Base-by-base conservation (phyloP, 2,888 invertebrate genomes). In the Liopterus haemorrhoidalis region DNA sequence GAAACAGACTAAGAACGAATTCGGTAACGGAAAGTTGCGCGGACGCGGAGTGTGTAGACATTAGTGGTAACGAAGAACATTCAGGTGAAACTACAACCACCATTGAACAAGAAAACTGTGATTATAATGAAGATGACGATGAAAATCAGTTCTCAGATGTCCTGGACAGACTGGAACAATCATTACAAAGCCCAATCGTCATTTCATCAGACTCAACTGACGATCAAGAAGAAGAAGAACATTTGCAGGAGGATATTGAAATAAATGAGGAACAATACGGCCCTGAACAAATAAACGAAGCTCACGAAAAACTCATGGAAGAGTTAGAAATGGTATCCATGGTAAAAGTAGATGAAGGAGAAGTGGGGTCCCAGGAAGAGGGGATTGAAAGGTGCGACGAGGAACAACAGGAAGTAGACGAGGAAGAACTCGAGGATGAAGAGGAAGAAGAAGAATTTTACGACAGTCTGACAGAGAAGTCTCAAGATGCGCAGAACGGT, bases 141-240 rank as follows among this genome's bases (percentile, higher is more conserved):
- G 68, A 68, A 41, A 68, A 68, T 54, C 68, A 66, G 53, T 50
- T 69, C 46, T 64, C 67, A 3, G 81, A 82, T 57, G 79, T 81
- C 48, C 73, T 82, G 46, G 75, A 76, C 43, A 68, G 81, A 28
- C 68, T 82, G 24, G 76, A 79, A 55, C 78, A 78, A 54, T 76
- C 81, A 20, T 68, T 82, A 21, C 59, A 65, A 44, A 68, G 66
- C 50, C 69, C 69, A 1, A 33, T 45, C n/a, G n/a, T n/a, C n/a
- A n/a, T n/a, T 48, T n/a, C 41, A 46, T 16, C 31, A 38, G 12
- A 28, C 32, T 28, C 11, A 21, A 37, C 24, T 51, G n/a, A 16
- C 16, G 32, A 32, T 4, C 4, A 15, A 16, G 32, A 14, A 2
- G 33, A 33, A 15, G 33, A 33, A 33, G 9, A 15, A 12, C 9